phyloP scores from a whole-genome alignment of 2,888 invertebrate species.

The Ametastegia equiseti region DNA sequence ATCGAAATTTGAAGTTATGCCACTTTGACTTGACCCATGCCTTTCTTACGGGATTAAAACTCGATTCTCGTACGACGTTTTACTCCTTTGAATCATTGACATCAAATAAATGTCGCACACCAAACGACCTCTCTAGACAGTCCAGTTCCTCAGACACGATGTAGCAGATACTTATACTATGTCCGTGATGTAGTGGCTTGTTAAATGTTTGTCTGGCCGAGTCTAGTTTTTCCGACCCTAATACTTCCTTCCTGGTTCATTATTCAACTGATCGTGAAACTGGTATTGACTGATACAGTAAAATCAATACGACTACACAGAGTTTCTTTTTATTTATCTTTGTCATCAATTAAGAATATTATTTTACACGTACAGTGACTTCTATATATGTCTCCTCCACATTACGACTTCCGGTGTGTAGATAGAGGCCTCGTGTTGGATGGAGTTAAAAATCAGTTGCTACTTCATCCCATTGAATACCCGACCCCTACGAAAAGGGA shows the following conservation, averaged over 20 bases:
- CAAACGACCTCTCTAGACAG: too few relatives aligned
- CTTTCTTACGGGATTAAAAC: not conserved
- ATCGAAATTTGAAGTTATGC: not conserved
- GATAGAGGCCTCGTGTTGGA: constrained; percentile 73
- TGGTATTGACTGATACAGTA: not conserved
- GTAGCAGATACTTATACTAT: not conserved
- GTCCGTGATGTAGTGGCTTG: constrained; percentile 68
- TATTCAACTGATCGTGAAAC: not conserved
- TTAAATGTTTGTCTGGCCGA: constrained; percentile 60
- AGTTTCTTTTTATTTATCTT: not conserved
- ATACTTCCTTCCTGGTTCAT: not conserved
- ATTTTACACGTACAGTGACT: not conserved
- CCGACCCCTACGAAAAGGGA: constrained; percentile 75
- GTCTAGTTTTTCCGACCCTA: not conserved
- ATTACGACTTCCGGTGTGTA: constrained; percentile 67
- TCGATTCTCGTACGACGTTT: not conserved
- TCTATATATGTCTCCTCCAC: constrained; percentile 57
- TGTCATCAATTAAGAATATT: not conserved
- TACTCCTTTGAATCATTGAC: too few relatives aligned
- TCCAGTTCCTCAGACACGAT: not conserved
- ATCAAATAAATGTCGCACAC: too few relatives aligned
- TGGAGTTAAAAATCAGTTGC: constrained; percentile 64
- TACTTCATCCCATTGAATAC: constrained; percentile 62
- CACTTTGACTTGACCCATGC: not conserved
- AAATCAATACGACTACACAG: not conserved